Percentiles rank a stretch among this genome's conserved stretches.
Conservation (phyloP, 2,888 invertebrate species). For the Meiosimyza platycephala region DNA sequence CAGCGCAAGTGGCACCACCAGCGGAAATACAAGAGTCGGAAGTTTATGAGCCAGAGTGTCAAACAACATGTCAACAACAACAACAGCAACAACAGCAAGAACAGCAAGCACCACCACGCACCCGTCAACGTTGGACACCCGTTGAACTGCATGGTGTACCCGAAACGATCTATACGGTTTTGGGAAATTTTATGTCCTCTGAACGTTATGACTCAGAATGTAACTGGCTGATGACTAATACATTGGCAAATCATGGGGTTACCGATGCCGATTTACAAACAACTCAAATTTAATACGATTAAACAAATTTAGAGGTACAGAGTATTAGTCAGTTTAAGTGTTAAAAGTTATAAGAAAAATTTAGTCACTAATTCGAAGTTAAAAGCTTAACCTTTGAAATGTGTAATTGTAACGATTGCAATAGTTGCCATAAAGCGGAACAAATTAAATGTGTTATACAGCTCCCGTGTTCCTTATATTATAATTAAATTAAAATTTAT, state of each 20-base stretch:
- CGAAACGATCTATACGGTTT: constrained; percentile 42
- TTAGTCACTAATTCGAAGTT: too few species aligned
- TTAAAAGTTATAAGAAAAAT: too few species aligned
- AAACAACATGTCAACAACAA: constrained; percentile 32
- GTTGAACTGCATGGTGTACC: constrained; percentile 36
- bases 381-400: too few species aligned
- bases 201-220: constrained; percentile 52
- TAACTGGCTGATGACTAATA: neutral
- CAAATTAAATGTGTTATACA: too few species aligned
- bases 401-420: too few species aligned
- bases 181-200: constrained; percentile 55
- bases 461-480: too few species aligned
- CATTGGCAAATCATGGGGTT: neutral
- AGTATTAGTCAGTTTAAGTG: too few species aligned
- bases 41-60: constrained; percentile 21
- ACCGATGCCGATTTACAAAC: neutral
- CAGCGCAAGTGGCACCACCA: constrained; percentile 24
- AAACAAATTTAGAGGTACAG: too few species aligned
- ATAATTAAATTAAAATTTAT: too few species aligned
- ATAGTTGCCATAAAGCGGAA: too few species aligned
- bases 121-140: constrained; percentile 37
- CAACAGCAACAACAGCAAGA: constrained; percentile 18
- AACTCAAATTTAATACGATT: neutral
- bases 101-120: constrained; percentile 6
- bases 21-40: constrained; percentile 22